phyloP scores from a whole-genome alignment of 2,888 invertebrate genomes.

The Limnephilus rhombicus region DNA sequence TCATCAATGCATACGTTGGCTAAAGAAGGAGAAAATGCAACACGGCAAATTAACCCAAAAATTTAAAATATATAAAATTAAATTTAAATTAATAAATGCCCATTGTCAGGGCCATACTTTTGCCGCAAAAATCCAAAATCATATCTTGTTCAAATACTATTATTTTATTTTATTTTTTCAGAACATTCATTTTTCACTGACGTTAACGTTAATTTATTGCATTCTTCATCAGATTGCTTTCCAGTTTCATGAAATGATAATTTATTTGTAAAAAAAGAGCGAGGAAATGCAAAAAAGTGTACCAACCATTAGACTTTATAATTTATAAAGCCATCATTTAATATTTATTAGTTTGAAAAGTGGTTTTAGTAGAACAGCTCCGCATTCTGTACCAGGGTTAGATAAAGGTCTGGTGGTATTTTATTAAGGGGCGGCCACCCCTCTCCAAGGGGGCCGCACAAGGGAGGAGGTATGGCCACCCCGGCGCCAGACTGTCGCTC shows the following conservation, averaged over 20 bases:
- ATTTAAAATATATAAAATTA: too few relatives aligned
- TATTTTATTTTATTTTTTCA: too few relatives aligned
- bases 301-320: neutral
- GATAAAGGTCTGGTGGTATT: slow-evolving; percentile 8
- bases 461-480: neutral
- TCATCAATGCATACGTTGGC: too few relatives aligned
- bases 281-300: neutral
- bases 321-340: neutral
- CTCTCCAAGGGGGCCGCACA: neutral
- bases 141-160: too few relatives aligned
- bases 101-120: too few relatives aligned
- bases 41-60: too few relatives aligned
- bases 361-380: neutral
- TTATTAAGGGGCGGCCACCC: neutral
- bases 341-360: neutral
- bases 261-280: neutral
- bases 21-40: too few relatives aligned
- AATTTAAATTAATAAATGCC: too few relatives aligned
- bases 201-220: neutral
- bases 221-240: neutral
- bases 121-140: too few relatives aligned
- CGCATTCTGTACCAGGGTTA: neutral
- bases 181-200: too few relatives aligned
- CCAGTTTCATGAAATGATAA: neutral
- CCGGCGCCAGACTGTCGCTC: slow-evolving; percentile 50